Percentiles rank a stretch among this genome's conserved stretches.
Conservation (phyloP, 2,888 invertebrate species). For the Apodemia hepburni region DNA sequence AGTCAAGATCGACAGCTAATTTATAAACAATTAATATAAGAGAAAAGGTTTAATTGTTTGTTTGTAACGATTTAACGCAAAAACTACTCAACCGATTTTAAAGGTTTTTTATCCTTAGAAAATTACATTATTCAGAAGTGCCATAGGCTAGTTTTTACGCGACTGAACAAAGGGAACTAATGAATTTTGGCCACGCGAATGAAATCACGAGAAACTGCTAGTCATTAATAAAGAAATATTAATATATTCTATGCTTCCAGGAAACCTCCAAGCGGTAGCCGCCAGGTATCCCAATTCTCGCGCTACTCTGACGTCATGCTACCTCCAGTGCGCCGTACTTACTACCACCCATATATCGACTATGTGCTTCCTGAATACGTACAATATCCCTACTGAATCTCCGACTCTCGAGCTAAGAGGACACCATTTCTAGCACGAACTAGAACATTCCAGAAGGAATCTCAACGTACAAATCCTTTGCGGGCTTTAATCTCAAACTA, state of each 20-base stretch:
- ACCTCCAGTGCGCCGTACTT: slow-evolving; percentile 59
- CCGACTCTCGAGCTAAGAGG: slow-evolving; percentile 36
- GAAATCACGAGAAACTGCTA: too few species aligned
- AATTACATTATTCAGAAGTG: too few species aligned
- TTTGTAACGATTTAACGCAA: too few species aligned
- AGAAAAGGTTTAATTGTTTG: too few species aligned
- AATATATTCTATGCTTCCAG: slow-evolving; percentile 39
- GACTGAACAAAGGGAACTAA: too few species aligned
- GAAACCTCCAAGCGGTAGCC: slow-evolving; percentile 65
- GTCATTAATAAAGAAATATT: background rate
- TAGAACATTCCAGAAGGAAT: slow-evolving; percentile 41
- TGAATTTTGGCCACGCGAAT: too few species aligned
- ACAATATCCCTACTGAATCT: slow-evolving; percentile 61
- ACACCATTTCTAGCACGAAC: slow-evolving; percentile 38
- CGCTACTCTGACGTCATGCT: slow-evolving; percentile 72
- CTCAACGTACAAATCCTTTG: slow-evolving; percentile 52
- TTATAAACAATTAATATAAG: too few species aligned
- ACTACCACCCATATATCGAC: slow-evolving; percentile 60
- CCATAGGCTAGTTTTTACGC: too few species aligned
- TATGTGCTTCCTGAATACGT: slow-evolving; percentile 55
- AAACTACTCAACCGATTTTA: too few species aligned
- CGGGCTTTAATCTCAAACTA: slow-evolving; percentile 49
- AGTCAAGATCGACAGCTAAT: too few species aligned
- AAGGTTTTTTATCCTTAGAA: too few species aligned
- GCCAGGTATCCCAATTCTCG: slow-evolving; percentile 69